Conservation (phyloP, 2,113 vertebrate genomes). For the Paedocypris sp. region DNA sequence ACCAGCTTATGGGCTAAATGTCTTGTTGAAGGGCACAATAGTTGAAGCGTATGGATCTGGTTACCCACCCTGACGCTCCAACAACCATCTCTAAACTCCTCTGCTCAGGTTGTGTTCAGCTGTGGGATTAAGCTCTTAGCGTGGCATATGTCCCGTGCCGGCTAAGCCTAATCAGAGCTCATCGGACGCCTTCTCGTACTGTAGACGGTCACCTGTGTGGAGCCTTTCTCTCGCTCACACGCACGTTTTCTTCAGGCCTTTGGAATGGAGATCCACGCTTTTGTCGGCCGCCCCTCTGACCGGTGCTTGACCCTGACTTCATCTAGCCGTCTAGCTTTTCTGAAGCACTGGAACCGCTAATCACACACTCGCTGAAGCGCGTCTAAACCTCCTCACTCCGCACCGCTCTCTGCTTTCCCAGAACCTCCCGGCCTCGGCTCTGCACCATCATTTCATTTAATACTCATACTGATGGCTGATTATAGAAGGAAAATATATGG, state of each 20-base stretch:
- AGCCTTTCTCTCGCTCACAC: not conserved
- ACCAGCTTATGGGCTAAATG: not conserved
- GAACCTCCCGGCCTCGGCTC: not conserved
- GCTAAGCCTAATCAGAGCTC: slow-evolving; percentile 22
- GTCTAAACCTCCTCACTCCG: not conserved
- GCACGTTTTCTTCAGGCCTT: not conserved
- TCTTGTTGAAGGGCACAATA: not conserved
- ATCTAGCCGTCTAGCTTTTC: not conserved
- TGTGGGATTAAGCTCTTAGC: slow-evolving; percentile 25
- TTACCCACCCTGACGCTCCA: not conserved
- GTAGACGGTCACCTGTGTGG: not conserved
- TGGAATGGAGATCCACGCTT: not conserved
- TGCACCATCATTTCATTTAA: not conserved
- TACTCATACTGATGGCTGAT: not conserved
- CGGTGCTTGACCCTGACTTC: not conserved
- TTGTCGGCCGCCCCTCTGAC: not conserved
- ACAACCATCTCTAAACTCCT: slow-evolving; percentile 1
- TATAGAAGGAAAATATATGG: no score
- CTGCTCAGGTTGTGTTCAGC: not conserved
- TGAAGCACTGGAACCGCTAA: not conserved
- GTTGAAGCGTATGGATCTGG: not conserved
- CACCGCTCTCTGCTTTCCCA: not conserved
- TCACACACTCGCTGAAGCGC: not conserved
- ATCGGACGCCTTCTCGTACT: slow-evolving; percentile 5
- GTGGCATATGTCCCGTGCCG: slow-evolving; percentile 23